Evolutionary conservation across 1,140 invertebrate genomes (phyloP), one percentile per base, ranked within the genome.

Genomic region (Bombus ignitus): DNA sequence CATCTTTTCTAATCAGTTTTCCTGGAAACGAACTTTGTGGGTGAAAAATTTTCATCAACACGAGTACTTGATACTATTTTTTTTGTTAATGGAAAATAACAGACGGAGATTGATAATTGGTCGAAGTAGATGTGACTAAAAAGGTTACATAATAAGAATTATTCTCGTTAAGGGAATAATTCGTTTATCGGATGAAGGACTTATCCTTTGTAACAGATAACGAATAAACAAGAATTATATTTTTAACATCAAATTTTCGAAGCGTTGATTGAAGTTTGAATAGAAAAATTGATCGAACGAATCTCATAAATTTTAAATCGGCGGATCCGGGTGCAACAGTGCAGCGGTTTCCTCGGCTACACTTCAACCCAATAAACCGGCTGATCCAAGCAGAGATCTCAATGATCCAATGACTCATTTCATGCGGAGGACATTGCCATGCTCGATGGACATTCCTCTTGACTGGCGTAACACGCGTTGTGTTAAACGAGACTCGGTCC

Each of bases 391-490:
- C 12, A n/a, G 68, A 44, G 47, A 5, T 57, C 32, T 18, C 37
- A 18, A 15, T 8, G n/a, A 47, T 44, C 25, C 44, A 57, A 82
- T 82, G 80, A 82, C 53, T 82, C 80, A 82, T 74, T 47, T 72
- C 53, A 1, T 53, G 47, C 47, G 22, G 80, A 82, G 71, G 39
- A 82, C 80, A 32, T 74, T 82, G 80, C 25, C 80, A 44, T 42
- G 80, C 37, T 42, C 73, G 47, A 57, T 80, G 66, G 70, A 74
- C 80, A 82, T 82, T 82, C 80, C 72, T 74, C 80, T 65, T 57
- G 39, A 57, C 57, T 74, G 80, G 70, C 42, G 39, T 65, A 82
- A 82, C 80, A 62, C 80, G 80, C 65, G 80, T 65, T 57, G 18
- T 32, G 70, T 82, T 74, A 82, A 82, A 65, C 39, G 39, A 35